A percentile compares a stretch with the other conserved stretches of the same genome.
Evolutionary conservation across 2,888 invertebrate species (phyloP).

Genomic region (Campoplex nolae): DNA sequence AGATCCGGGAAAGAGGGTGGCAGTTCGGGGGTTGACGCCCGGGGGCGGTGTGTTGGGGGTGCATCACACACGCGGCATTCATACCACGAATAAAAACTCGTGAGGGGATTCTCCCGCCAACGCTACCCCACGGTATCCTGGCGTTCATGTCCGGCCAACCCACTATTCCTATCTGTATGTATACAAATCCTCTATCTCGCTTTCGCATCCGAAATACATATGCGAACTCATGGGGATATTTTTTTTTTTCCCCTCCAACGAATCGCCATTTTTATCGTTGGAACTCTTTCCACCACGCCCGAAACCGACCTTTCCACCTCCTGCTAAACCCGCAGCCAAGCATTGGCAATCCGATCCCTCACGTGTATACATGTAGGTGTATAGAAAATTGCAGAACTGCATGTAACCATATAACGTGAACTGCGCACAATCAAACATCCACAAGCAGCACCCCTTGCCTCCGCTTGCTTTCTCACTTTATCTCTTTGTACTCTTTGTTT

Average conservation of each 20-base stretch:
- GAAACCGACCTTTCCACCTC: constrained; percentile 75
- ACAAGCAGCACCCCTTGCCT: constrained; percentile 48
- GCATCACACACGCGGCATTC: constrained; percentile 75
- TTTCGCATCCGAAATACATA: constrained; percentile 21
- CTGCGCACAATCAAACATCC: constrained; percentile 58
- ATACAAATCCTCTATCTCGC: constrained; percentile 16
- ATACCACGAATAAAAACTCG: constrained; percentile 66
- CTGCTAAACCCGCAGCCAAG: constrained; percentile 57
- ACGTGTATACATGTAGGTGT: not conserved
- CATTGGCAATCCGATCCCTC: constrained; percentile 64
- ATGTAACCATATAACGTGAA: constrained; percentile 48
- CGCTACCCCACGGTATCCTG: constrained; percentile 29
- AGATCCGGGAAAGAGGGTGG: constrained; percentile 44
- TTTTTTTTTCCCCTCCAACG: constrained; percentile 55
- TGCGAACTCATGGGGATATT: constrained; percentile 22
- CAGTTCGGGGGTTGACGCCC: constrained; percentile 61
- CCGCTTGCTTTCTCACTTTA: constrained; percentile 58
- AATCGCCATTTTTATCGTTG: constrained; percentile 82
- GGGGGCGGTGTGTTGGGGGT: constrained; percentile 80
- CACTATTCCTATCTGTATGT: constrained; percentile 37
- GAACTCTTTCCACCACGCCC: constrained; percentile 79
- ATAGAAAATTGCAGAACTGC: constrained; percentile 27
- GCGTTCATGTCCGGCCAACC: constrained; percentile 52
- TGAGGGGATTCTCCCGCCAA: constrained; percentile 30
- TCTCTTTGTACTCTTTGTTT: constrained; percentile 71